phyloP scores from a whole-genome alignment of 1,140 invertebrate genomes.

The Drosophila varians region DNA sequence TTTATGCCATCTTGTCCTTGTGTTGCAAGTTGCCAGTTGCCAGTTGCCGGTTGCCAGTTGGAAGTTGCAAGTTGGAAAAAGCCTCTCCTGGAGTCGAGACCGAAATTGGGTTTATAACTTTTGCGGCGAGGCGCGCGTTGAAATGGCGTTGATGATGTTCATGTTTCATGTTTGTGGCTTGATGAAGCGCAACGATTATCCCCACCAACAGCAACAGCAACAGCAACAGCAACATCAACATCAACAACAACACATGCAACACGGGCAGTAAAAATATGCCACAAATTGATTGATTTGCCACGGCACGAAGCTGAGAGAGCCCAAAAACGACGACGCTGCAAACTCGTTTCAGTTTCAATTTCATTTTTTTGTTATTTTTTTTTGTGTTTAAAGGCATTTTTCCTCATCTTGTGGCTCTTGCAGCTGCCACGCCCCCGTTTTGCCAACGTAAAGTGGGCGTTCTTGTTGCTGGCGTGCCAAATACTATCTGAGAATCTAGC shows the following conservation, averaged over 20 bases:
- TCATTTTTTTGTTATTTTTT: conserved; percentile 43
- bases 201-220: conserved; percentile 43
- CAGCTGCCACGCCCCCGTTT: not conserved
- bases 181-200: conserved; percentile 80
- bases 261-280: conserved; percentile 61
- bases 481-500: conserved; percentile 45
- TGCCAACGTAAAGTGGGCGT: conserved; percentile 54
- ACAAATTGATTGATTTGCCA: conserved; percentile 82
- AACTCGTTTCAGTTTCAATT: conserved; percentile 79
- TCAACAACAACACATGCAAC: conserved; percentile 23
- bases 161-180: conserved; percentile 80
- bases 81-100: not conserved
- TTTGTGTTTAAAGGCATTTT: conserved; percentile 51
- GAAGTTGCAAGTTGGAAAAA: conserved; percentile 3
- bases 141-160: conserved; percentile 81
- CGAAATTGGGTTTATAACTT: conserved; percentile 75
- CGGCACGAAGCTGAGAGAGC: conserved; percentile 65
- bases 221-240: conserved; percentile 30
- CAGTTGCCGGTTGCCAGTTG: conserved; percentile 2
- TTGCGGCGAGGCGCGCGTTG: conserved; percentile 65
- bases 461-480: conserved; percentile 61
- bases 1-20: conserved; percentile 74
- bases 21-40: conserved; percentile 24
- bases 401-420: not conserved
- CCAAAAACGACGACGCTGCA: conserved; percentile 43